Percentiles rank a stretch among this genome's conserved stretches.
Evolutionary conservation across 2,888 invertebrate species (phyloP).

Genomic region (Conops quadrifasciatus): DNA sequence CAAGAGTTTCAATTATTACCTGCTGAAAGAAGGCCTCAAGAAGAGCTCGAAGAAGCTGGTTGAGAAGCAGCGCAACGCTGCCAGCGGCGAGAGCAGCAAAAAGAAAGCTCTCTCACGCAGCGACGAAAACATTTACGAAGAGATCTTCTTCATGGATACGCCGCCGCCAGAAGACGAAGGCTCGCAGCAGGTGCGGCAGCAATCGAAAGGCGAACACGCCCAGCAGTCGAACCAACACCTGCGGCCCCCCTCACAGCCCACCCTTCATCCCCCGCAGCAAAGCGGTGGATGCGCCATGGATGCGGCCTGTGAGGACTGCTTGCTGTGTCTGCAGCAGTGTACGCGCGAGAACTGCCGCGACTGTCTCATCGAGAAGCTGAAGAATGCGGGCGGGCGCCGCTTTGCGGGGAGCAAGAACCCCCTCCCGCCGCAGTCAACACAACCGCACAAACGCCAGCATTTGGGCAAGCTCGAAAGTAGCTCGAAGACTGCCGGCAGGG

Average conservation of each 20-base stretch:
- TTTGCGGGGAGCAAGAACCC: constrained; percentile 1
- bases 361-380: constrained; percentile 49
- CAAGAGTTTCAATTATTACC: constrained; percentile 65
- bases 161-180: constrained; percentile 39
- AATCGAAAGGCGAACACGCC: neutral
- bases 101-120: constrained; percentile 58
- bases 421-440: constrained; percentile 4
- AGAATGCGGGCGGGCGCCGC: constrained; percentile 22
- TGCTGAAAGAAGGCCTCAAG: constrained; percentile 64
- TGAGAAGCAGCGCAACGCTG: constrained; percentile 52
- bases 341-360: constrained; percentile 62
- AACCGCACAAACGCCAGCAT: constrained; percentile 32
- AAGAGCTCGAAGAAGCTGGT: constrained; percentile 62
- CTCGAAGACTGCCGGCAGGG: constrained; percentile 41
- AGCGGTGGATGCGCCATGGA: constrained; percentile 35
- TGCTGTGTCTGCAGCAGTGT: constrained; percentile 63
- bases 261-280: neutral
- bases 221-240: neutral
- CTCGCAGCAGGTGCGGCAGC: constrained; percentile 7
- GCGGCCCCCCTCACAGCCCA: neutral
- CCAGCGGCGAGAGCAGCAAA: neutral
- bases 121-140: constrained; percentile 65
- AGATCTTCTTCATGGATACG: constrained; percentile 63
- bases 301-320: constrained; percentile 58
- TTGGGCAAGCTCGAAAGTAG: constrained; percentile 25